phyloP scores from a whole-genome alignment of 2,113 vertebrate species.

The Aptenodytes forsteri region DNA sequence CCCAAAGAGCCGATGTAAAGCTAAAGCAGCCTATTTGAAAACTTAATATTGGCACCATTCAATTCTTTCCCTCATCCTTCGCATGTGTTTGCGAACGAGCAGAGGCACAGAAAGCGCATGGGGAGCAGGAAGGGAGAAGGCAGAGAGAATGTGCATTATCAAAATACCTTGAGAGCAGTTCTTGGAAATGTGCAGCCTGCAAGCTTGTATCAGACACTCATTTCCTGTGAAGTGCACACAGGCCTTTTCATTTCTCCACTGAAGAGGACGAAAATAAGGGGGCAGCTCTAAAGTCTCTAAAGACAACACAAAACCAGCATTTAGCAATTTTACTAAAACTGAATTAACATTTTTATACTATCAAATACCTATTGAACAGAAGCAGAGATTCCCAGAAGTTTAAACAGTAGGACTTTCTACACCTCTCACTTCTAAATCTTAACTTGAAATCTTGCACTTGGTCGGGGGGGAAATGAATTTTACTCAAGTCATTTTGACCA shows the following conservation, averaged over 20 bases:
- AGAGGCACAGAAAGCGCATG: background rate
- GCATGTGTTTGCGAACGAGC: background rate
- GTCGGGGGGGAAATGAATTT: background rate
- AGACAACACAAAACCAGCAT: background rate
- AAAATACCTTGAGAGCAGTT: constrained; percentile 71
- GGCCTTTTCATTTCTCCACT: constrained; percentile 49
- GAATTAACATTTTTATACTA: background rate
- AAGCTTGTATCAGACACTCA: constrained; percentile 62
- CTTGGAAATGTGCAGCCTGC: constrained; percentile 69
- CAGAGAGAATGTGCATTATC: constrained; percentile 63
- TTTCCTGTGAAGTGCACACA: constrained; percentile 62
- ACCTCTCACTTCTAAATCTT: constrained; percentile 3
- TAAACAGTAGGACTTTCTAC: background rate
- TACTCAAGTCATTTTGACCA: background rate
- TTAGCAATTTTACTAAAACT: background rate
- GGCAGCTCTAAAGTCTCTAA: constrained; percentile 6
- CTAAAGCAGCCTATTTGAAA: background rate
- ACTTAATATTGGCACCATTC: accelerated
- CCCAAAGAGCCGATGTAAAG: background rate
- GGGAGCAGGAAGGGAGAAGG: constrained; percentile 58
- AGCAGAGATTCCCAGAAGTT: background rate
- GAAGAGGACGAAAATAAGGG: constrained; percentile 34
- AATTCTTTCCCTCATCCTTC: background rate
- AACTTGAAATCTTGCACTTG: constrained; percentile 10
- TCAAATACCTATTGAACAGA: background rate